Percentiles rank a stretch among this genome's conserved stretches.
Conservation (phyloP, 2,113 vertebrate genomes). For the Macquaria australasica region DNA sequence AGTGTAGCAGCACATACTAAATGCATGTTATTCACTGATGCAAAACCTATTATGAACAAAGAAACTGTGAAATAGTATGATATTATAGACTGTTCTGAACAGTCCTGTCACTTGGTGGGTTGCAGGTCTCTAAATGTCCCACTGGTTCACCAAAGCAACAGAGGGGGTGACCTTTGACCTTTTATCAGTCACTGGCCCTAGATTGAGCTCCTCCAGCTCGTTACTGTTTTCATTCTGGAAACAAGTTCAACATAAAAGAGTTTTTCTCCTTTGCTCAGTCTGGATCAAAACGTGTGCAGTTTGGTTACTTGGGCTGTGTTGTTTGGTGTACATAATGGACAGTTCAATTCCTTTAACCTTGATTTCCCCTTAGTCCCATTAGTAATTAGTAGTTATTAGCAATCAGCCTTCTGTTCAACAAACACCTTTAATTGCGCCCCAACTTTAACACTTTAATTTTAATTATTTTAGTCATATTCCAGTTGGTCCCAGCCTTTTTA, state of each 20-base stretch:
- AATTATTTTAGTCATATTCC: not conserved
- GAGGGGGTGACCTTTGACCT: conserved; percentile 5
- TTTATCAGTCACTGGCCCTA: not conserved
- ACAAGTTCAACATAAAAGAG: not conserved
- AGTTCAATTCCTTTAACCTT: not conserved
- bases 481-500: not conserved
- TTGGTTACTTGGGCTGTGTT: not conserved
- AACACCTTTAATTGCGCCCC: too few species aligned
- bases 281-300: not conserved
- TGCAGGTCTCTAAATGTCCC: not conserved
- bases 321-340: not conserved
- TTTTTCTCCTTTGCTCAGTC: not conserved
- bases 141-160: not conserved
- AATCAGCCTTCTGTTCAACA: too few species aligned
- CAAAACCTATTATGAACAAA: not conserved
- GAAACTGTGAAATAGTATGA: not conserved
- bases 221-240: not conserved
- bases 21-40: not conserved
- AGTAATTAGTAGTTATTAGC: not conserved
- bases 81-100: not conserved
- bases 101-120: not conserved
- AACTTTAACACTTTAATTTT: too few species aligned
- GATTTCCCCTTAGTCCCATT: not conserved
- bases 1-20: not conserved
- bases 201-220: not conserved